Conservation (phyloP, 2,797 vertebrate genomes). For the Chiloscyllium punctatum region DNA sequence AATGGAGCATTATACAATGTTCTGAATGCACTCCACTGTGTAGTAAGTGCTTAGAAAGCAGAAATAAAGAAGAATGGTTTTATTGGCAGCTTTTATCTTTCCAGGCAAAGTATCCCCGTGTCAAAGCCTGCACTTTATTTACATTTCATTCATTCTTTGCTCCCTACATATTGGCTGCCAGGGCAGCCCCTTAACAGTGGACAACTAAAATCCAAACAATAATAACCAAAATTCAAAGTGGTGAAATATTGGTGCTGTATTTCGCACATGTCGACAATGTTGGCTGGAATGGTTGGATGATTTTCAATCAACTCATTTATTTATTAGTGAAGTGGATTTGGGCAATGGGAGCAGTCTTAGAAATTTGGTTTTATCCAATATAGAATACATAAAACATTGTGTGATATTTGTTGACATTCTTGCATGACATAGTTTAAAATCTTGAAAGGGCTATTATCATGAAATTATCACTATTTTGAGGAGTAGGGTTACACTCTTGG, state of each 20-base stretch:
- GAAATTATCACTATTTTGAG: not conserved
- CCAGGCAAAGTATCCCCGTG: not conserved
- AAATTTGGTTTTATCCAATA: not conserved
- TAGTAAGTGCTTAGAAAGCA: slow-evolving; percentile 15
- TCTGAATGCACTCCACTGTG: not conserved
- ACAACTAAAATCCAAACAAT: not conserved
- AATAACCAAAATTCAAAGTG: not conserved
- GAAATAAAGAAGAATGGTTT: slow-evolving; percentile 7
- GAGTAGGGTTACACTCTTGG: not conserved
- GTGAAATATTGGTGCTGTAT: not conserved
- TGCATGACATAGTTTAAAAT: not conserved
- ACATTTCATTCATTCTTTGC: not conserved
- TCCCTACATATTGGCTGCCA: not conserved
- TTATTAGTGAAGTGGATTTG: not conserved
- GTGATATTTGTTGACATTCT: slow-evolving; percentile 8
- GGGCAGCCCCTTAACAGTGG: not conserved
- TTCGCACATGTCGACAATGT: not conserved
- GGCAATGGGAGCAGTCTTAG: not conserved
- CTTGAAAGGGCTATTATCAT: not conserved
- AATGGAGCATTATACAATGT: not conserved
- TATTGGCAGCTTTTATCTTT: slow-evolving; percentile 3
- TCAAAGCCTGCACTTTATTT: not conserved
- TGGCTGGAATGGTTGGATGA: not conserved
- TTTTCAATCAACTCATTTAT: not conserved
- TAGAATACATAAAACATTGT: not conserved